phyloP scores from a whole-genome alignment of 2,888 invertebrate genomes.

The Imbricaverruca yamaguchii region DNA sequence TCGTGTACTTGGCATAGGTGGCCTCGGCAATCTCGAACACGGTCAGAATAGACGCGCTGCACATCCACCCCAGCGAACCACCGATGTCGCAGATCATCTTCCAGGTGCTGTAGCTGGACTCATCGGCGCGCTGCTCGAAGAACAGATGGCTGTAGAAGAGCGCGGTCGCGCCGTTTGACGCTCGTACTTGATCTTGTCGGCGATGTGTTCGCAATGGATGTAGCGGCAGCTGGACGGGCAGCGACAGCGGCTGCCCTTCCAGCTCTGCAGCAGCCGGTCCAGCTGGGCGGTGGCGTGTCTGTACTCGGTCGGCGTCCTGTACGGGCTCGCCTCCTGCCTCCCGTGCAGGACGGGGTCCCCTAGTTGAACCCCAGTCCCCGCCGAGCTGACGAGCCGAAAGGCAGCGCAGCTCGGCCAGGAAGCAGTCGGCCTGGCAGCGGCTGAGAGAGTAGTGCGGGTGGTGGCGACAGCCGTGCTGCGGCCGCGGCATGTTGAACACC shows the following conservation, averaged over 20 bases:
- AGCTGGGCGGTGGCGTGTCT: background rate
- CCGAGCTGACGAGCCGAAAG: background rate
- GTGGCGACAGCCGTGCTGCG: background rate
- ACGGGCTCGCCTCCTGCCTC: background rate
- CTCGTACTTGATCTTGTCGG: constrained; percentile 12
- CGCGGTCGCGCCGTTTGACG: constrained; percentile 64
- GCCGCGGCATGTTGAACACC: background rate
- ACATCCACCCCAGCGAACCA: constrained; percentile 12
- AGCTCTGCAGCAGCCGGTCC: background rate
- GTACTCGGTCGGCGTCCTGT: background rate
- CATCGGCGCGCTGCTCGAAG: constrained; percentile 39
- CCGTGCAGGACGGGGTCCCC: no score
- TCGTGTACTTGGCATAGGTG: background rate
- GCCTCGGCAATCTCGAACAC: constrained; percentile 6
- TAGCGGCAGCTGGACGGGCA: background rate
- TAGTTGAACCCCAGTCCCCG: no score
- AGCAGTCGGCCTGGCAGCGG: constrained; percentile 8
- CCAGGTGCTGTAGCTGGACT: constrained; percentile 16
- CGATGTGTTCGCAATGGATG: background rate
- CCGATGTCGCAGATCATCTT: constrained; percentile 18
- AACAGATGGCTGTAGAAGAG: constrained; percentile 63
- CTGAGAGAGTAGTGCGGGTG: background rate
- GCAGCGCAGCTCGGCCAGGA: background rate
- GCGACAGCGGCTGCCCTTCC: background rate
- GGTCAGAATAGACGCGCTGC: background rate